phyloP scores from a whole-genome alignment of 2,888 invertebrate species.

The Cerastoderma edule region DNA sequence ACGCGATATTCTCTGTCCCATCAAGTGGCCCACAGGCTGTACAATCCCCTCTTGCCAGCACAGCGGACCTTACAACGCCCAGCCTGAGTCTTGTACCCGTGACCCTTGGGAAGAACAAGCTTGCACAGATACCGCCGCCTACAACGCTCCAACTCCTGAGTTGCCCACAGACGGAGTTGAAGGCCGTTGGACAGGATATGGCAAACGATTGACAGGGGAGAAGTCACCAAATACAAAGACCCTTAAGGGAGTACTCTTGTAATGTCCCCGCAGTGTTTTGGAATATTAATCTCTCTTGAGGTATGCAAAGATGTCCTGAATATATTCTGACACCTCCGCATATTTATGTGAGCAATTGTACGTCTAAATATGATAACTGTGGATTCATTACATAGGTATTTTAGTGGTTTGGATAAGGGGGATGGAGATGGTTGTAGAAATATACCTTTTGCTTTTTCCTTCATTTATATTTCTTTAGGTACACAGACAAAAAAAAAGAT shows the following conservation, averaged over 20 bases:
- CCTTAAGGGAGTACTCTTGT: too few species aligned
- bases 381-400: too few species aligned
- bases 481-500: too few species aligned
- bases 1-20: slow-evolving; percentile 50
- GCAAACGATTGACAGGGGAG: slow-evolving; percentile 12
- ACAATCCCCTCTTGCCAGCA: slow-evolving; percentile 34
- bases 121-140: slow-evolving; percentile 50
- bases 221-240: not conserved
- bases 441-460: too few species aligned
- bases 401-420: too few species aligned
- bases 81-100: slow-evolving; percentile 56
- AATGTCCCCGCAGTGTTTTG: too few species aligned
- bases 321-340: not conserved
- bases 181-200: slow-evolving; percentile 30
- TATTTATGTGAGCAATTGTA: not conserved
- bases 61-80: slow-evolving; percentile 30
- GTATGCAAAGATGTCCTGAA: not conserved
- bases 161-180: slow-evolving; percentile 49
- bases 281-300: too few species aligned
- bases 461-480: too few species aligned
- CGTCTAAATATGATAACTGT: not conserved
- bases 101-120: slow-evolving; percentile 49
- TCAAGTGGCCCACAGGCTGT: slow-evolving; percentile 34
- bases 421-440: too few species aligned
- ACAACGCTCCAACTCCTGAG: slow-evolving; percentile 53